A percentile compares a stretch with the other conserved stretches of the same genome.
Conservation (phyloP, 2,797 vertebrate species). For the Anabas testudineus region DNA sequence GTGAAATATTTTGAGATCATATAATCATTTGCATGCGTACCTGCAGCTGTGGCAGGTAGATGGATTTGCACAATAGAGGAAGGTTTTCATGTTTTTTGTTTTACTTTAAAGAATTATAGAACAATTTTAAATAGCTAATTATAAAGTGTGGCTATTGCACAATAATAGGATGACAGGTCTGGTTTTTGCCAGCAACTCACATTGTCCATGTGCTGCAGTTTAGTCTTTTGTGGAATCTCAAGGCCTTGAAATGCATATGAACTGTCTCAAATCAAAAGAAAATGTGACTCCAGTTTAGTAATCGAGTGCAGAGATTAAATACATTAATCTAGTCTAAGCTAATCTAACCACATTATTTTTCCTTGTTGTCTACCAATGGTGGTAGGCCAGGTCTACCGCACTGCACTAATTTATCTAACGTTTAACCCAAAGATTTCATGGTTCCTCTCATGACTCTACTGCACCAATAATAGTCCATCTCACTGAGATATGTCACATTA, state of each 20-base stretch:
- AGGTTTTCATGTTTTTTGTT: neutral
- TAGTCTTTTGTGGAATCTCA: neutral
- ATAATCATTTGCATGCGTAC: slow-evolving; percentile 5
- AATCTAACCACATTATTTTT: too few relatives aligned
- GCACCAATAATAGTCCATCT: neutral
- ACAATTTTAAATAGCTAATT: neutral
- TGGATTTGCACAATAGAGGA: neutral
- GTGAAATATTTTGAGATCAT: slow-evolving; percentile 17
- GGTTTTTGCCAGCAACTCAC: neutral
- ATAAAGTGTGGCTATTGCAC: neutral
- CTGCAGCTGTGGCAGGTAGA: slow-evolving; percentile 13
- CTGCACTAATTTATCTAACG: too few relatives aligned
- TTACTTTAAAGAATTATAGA: neutral
- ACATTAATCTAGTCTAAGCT: too few relatives aligned
- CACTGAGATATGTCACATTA: slow-evolving; percentile 9
- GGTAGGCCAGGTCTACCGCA: too few relatives aligned
- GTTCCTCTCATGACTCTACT: neutral
- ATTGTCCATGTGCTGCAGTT: neutral
- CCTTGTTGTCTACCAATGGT: too few relatives aligned
- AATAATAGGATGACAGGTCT: neutral
- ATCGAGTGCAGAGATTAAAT: neutral
- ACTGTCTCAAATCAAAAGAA: neutral
- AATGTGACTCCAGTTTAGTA: slow-evolving; percentile 2
- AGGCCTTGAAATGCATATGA: neutral
- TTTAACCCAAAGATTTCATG: too few relatives aligned